Evolutionary conservation across 2,888 invertebrate genomes (phyloP).

Genomic region (Thymelicus lineola): DNA sequence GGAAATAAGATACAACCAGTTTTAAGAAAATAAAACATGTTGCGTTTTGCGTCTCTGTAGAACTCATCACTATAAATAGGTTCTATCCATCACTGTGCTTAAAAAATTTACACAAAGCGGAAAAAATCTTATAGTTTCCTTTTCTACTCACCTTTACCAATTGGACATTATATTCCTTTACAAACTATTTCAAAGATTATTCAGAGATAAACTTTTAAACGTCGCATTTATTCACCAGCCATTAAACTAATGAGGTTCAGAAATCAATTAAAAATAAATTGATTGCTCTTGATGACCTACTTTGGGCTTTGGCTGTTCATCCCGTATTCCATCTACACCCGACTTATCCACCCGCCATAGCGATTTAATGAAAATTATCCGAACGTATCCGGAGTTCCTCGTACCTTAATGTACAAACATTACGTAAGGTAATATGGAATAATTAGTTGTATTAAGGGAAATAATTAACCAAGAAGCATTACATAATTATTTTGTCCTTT

Average conservation of each 20-base stretch:
- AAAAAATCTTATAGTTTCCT: too few species aligned
- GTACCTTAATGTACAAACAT: neutral
- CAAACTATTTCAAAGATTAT: neutral
- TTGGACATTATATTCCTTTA: neutral
- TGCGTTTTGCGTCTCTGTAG: too few species aligned
- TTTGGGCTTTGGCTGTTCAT: conserved; percentile 44
- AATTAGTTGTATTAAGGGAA: neutral
- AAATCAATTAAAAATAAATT: conserved; percentile 73
- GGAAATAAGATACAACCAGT: too few species aligned
- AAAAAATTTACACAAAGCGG: too few species aligned
- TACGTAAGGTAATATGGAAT: neutral
- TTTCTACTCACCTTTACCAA: too few species aligned
- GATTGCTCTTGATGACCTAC: conserved; percentile 51
- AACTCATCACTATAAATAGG: too few species aligned
- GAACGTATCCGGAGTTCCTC: conserved; percentile 1
- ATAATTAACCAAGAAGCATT: too few species aligned
- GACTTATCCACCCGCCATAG: conserved; percentile 14
- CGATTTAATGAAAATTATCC: conserved; percentile 18
- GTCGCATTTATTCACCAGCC: conserved; percentile 17
- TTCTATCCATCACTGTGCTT: too few species aligned
- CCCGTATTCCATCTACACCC: conserved; percentile 50
- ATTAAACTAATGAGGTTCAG: conserved; percentile 49
- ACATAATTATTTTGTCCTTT: too few species aligned
- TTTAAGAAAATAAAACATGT: too few species aligned
- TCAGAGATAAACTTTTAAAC: neutral